phyloP scores from a whole-genome alignment of 92 coral and sea anemone species.

The Desmophyllum pertusum region DNA sequence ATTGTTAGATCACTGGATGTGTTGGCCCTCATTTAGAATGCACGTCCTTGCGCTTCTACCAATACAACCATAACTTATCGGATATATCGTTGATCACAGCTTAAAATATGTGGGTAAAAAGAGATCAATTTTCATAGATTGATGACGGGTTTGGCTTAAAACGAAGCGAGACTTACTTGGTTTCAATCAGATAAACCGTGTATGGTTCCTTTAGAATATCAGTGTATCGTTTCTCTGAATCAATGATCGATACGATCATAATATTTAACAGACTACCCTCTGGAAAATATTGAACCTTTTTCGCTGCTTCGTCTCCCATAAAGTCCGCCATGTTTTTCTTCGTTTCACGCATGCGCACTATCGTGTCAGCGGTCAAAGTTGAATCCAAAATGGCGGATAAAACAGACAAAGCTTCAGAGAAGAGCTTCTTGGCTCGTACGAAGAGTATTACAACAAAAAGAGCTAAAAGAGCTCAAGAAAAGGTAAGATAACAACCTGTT shows the following conservation, averaged over 20 bases:
- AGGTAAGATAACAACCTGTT: slow-evolving; percentile 53
- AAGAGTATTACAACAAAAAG: slow-evolving; percentile 95
- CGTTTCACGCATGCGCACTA: slow-evolving; percentile 34
- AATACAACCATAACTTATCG: background rate
- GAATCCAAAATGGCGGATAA: slow-evolving; percentile 79
- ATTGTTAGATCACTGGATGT: background rate
- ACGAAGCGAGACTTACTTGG: slow-evolving; percentile 69
- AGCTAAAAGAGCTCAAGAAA: slow-evolving; percentile 97
- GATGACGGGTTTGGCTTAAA: background rate
- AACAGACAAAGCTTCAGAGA: slow-evolving; percentile 80
- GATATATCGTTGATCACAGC: background rate
- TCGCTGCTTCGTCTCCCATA: slow-evolving; percentile 54
- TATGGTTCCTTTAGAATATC: slow-evolving; percentile 95
- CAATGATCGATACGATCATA: slow-evolving; percentile 90
- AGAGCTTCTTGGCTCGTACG: slow-evolving; percentile 91
- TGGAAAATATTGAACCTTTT: slow-evolving; percentile 79
- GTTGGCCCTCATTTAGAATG: too few relatives aligned
- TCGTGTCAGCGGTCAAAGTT: slow-evolving; percentile 70
- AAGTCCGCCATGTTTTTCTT: slow-evolving; percentile 75
- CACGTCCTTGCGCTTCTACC: background rate
- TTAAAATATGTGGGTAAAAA: background rate
- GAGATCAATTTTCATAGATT: background rate
- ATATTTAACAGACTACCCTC: slow-evolving; percentile 91
- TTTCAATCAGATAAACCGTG: slow-evolving; percentile 93
- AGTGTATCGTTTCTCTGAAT: slow-evolving; percentile 87